phyloP scores from a whole-genome alignment of 1,140 invertebrate genomes.

The Drosophila ironensis region DNA sequence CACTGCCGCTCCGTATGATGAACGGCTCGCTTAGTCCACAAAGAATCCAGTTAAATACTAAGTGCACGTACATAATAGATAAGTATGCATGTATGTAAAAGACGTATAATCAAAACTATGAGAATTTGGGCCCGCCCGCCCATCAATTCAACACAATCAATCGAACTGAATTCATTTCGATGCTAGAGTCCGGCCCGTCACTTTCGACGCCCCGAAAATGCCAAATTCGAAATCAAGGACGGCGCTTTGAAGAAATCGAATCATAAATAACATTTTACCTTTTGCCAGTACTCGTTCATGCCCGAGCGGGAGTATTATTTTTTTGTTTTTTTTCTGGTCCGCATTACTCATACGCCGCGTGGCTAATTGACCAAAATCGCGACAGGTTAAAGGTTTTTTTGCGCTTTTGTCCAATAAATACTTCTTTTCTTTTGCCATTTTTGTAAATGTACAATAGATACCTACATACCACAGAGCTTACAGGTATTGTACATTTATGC shows the following conservation, averaged over 20 bases:
- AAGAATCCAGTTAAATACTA: too few relatives aligned
- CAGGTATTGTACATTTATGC: too few relatives aligned
- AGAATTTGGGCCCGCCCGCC: constrained; percentile 25
- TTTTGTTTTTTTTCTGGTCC: constrained; percentile 13
- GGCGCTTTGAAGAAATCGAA: constrained; percentile 56
- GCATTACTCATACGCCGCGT: constrained; percentile 64
- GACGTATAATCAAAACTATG: too few relatives aligned
- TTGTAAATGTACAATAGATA: neutral
- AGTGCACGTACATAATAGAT: too few relatives aligned
- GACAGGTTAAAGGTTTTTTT: constrained; percentile 57
- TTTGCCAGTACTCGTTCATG: constrained; percentile 25
- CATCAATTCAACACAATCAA: constrained; percentile 33
- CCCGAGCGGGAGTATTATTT: too few relatives aligned
- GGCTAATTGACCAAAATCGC: constrained; percentile 65
- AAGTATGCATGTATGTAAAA: too few relatives aligned
- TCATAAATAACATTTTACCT: constrained; percentile 75
- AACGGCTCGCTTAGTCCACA: too few relatives aligned
- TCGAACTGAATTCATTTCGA: constrained; percentile 9
- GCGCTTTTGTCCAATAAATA: neutral
- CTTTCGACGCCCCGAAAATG: constrained; percentile 51
- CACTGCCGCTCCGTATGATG: too few relatives aligned
- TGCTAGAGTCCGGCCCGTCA: constrained; percentile 26
- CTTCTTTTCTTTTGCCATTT: neutral
- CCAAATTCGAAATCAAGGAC: constrained; percentile 71
- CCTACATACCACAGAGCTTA: too few relatives aligned